Conservation (phyloP, 2,797 vertebrate genomes). For the Phaenicophaeus curvirostris region DNA sequence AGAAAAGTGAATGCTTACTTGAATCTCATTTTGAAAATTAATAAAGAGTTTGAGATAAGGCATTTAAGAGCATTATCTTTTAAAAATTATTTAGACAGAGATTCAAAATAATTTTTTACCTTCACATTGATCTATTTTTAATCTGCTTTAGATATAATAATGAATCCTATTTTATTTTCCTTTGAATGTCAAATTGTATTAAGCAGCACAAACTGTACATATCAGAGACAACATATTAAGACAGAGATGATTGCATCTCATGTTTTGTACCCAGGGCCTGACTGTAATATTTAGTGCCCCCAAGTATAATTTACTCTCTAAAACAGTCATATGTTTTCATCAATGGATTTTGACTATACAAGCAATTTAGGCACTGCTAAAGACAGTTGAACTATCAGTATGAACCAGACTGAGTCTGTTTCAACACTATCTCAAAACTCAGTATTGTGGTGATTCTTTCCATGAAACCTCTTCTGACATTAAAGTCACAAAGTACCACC, state of each 20-base stretch:
- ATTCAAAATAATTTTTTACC: background rate
- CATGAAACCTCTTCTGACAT: background rate
- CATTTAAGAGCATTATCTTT: background rate
- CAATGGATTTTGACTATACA: background rate
- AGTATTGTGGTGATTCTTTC: background rate
- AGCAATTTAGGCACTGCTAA: background rate
- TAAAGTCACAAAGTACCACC: background rate
- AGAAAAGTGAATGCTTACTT: background rate
- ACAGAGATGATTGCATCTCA: background rate
- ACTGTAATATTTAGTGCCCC: background rate
- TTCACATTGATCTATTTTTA: background rate
- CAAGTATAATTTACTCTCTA: background rate
- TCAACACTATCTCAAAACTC: background rate
- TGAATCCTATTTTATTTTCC: background rate
- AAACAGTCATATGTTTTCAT: background rate
- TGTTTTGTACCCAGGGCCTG: background rate
- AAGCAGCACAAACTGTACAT: background rate
- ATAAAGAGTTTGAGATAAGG: background rate
- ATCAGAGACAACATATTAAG: background rate
- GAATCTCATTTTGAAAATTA: background rate
- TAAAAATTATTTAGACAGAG: background rate
- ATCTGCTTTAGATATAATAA: background rate
- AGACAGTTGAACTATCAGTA: background rate
- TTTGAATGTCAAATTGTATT: background rate
- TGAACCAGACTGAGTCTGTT: background rate